Conservation (phyloP, 2,797 vertebrate species). For the Lutjanus campechanus region DNA sequence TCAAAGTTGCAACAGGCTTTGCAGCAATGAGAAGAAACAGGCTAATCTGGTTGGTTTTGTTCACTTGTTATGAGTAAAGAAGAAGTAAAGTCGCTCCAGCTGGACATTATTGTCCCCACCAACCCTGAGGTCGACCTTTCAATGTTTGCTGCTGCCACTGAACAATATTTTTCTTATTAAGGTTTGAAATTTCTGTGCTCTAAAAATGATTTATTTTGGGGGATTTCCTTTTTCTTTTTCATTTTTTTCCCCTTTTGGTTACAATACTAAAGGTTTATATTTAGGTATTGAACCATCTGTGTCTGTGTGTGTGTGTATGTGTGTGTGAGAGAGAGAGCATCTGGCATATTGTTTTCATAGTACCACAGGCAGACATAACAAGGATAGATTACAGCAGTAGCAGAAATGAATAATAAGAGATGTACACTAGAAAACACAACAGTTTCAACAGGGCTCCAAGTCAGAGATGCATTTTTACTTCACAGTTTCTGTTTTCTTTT, state of each 20-base stretch:
- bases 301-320: background rate
- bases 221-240: background rate
- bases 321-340: slow-evolving; percentile 13
- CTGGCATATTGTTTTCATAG: slow-evolving; percentile 18
- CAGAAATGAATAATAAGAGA: slow-evolving; percentile 31
- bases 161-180: slow-evolving; percentile 36
- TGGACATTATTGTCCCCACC: too few relatives aligned
- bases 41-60: too few relatives aligned
- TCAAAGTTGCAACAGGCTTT: too few relatives aligned
- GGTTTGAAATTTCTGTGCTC: slow-evolving; percentile 13
- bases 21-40: too few relatives aligned
- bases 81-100: too few relatives aligned
- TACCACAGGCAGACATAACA: slow-evolving; percentile 26
- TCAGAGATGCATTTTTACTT: slow-evolving; percentile 4
- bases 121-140: slow-evolving; percentile 7
- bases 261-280: background rate
- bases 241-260: background rate
- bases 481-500: background rate
- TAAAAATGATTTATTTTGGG: slow-evolving; percentile 12
- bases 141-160: slow-evolving; percentile 19
- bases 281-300: background rate
- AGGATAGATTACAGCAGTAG: slow-evolving; percentile 28
- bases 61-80: too few relatives aligned
- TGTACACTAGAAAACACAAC: slow-evolving; percentile 2
- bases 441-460: background rate